Percentiles rank a stretch among this genome's conserved stretches.
These are phyloP conservation scores for Cynocephalus volans DNA, from an alignment of 2,113 vertebrate species.

Conservation along the genomic window DNA sequence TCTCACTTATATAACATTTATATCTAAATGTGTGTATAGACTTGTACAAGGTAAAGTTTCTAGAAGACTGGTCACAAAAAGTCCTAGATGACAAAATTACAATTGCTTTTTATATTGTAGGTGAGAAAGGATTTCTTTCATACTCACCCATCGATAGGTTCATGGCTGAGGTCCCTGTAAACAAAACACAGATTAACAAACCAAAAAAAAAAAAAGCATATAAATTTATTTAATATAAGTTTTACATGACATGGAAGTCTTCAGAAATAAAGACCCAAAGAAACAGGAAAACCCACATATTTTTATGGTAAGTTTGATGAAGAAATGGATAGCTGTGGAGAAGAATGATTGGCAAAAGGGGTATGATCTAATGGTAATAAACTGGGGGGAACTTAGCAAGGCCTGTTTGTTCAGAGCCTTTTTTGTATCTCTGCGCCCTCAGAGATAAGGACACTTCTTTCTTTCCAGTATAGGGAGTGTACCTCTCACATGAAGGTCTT, in stretches of 20 bases:
- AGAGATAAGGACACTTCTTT: not conserved
- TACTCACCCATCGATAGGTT: not conserved
- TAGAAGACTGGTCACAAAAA: not conserved
- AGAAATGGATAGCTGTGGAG: not conserved
- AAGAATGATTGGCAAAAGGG: too few relatives aligned
- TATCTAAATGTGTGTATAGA: not conserved
- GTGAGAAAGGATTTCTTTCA: not conserved
- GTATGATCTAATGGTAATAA: not conserved
- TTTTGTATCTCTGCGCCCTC: not conserved
- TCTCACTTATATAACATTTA: not conserved
- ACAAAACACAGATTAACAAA: not conserved
- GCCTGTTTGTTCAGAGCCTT: not conserved
- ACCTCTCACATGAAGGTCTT: not conserved
- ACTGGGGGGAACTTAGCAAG: not conserved
- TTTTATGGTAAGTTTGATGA: not conserved
- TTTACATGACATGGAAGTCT: not conserved
- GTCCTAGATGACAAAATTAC: not conserved
- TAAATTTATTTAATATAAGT: not conserved
- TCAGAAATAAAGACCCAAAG: not conserved
- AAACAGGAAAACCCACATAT: not conserved
- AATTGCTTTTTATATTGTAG: not conserved
- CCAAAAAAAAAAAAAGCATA: not conserved
- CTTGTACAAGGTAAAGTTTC: not conserved
- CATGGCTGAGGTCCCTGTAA: not conserved
- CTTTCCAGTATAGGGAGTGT: not conserved